Percentiles rank a stretch among this genome's conserved stretches.
These are phyloP conservation scores for Cydia splendana DNA, from an alignment of 1,140 invertebrate genomes.

Conservation along the genomic window DNA sequence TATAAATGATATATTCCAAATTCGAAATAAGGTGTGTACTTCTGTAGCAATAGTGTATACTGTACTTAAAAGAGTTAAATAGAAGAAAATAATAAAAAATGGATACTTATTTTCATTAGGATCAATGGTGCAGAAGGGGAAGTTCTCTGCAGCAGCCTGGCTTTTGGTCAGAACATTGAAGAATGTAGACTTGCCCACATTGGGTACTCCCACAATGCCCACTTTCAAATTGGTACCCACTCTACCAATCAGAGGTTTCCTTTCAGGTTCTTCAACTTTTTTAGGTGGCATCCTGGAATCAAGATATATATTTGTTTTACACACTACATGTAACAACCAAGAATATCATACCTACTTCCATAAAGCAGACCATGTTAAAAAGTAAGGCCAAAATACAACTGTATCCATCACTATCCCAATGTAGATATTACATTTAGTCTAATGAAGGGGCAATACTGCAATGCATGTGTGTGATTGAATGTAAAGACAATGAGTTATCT, in stretches of 20 bases:
- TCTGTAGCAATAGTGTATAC: too few species aligned
- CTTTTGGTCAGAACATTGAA: conserved; percentile 99
- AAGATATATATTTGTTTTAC: neutral
- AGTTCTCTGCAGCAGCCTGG: conserved; percentile 97
- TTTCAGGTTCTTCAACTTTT: conserved; percentile 94
- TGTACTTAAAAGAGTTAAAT: conserved; percentile 3
- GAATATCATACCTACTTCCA: neutral
- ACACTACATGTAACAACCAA: neutral
- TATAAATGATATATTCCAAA: too few species aligned
- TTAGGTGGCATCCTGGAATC: conserved; percentile 92
- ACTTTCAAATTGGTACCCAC: conserved; percentile 98
- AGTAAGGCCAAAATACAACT: too few species aligned
- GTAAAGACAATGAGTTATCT: too few species aligned
- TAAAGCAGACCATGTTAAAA: neutral
- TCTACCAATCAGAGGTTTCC: conserved; percentile 96
- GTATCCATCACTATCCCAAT: too few species aligned
- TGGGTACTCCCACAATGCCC: conserved; percentile 95
- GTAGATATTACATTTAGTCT: too few species aligned
- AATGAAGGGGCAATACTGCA: too few species aligned
- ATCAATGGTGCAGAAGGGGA: conserved; percentile 99
- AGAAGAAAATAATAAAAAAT: conserved; percentile 55
- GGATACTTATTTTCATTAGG: conserved; percentile 99
- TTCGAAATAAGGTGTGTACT: too few species aligned
- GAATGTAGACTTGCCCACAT: conserved; percentile 99
- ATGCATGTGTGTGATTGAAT: too few species aligned